phyloP scores from a whole-genome alignment of 2,113 vertebrate species.

The Clinocottus analis region DNA sequence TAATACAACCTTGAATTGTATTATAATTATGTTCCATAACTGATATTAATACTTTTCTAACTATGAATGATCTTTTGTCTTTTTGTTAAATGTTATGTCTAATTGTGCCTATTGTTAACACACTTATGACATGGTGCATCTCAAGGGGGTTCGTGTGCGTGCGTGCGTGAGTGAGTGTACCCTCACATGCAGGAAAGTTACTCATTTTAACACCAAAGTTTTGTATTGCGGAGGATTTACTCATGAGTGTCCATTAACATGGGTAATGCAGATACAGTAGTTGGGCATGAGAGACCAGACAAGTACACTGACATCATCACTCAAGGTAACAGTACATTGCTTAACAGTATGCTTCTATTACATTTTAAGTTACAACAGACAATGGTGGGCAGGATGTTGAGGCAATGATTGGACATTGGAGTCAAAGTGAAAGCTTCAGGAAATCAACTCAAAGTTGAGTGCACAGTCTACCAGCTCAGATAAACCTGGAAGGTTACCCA shows the following conservation, averaged over 20 bases:
- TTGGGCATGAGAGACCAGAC: background rate
- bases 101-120: no score
- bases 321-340: background rate
- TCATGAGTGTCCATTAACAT: conserved; percentile 16
- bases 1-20: background rate
- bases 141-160: no score
- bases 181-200: background rate
- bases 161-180: no score
- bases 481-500: no score
- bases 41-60: background rate
- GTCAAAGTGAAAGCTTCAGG: background rate
- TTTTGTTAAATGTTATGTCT: background rate
- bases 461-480: background rate
- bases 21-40: background rate
- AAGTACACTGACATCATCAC: background rate
- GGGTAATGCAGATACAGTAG: background rate
- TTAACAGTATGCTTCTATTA: background rate
- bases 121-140: background rate
- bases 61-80: background rate
- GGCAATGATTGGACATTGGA: background rate
- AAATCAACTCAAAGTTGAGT: background rate
- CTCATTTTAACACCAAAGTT: background rate
- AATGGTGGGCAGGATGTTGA: background rate
- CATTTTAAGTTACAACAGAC: background rate
- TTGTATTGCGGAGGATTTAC: background rate